Evolutionary conservation across 1,140 invertebrate genomes (phyloP).

Genomic region (Caenorhabditis elegans): WBcel235 BX284605.5:8339001-8339500

Average conservation of each 20-base stretch:
- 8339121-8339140: not conserved
- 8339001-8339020: not conserved
- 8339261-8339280: not conserved
- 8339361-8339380: not conserved
- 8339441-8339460: not conserved
- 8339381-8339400: not conserved
- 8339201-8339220: conserved; percentile 11
- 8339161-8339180: conserved; percentile 26
- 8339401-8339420: not conserved
- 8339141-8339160: conserved; percentile 29
- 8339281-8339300: not conserved
- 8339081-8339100: not conserved
- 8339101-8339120: not conserved
- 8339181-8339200: conserved; percentile 1
- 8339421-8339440: not conserved
- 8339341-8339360: not conserved
- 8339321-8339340: not conserved
- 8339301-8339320: not conserved
- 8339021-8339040: not conserved
- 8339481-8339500: not conserved
- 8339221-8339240: not conserved
- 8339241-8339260: not conserved
- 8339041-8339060: not conserved
- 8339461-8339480: conserved; percentile 1
- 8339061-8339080: not conserved